Conservation (phyloP, 2,888 invertebrate genomes). For the Eremobia ochroleuca region DNA sequence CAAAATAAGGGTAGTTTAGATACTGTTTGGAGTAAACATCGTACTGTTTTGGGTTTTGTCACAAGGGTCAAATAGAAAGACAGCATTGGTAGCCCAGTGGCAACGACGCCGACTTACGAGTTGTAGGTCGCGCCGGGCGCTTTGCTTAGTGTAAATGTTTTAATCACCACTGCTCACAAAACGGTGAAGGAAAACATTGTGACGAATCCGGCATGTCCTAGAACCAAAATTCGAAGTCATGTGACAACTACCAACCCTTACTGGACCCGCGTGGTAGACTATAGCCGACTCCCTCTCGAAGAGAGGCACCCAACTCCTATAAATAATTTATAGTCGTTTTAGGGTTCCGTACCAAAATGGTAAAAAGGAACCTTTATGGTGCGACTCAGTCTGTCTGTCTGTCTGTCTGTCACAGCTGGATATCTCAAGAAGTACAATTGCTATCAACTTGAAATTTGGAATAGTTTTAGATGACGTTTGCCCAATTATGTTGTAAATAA, state of each 20-base stretch:
- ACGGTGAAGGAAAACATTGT: background rate
- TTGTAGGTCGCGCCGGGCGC: background rate
- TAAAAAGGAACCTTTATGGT: too few relatives aligned
- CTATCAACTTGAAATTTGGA: too few relatives aligned
- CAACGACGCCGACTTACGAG: background rate
- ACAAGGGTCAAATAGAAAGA: conserved; percentile 2
- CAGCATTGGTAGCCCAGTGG: background rate
- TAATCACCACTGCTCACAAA: background rate
- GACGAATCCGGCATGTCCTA: background rate
- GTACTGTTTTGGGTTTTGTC: conserved; percentile 13
- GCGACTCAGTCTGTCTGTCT: too few relatives aligned
- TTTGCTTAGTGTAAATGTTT: background rate
- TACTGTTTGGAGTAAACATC: conserved; percentile 2
- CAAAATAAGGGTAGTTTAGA: background rate
- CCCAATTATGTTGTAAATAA: too few relatives aligned
- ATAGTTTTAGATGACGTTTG: too few relatives aligned
- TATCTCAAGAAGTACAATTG: too few relatives aligned
- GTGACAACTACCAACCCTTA: background rate
- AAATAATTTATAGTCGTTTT: too few relatives aligned
- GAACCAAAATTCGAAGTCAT: background rate
- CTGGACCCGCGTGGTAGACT: background rate
- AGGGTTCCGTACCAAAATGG: too few relatives aligned
- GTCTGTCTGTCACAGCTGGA: too few relatives aligned
- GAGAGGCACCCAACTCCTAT: too few relatives aligned
- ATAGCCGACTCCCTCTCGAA: background rate